A percentile compares a stretch with the other conserved stretches of the same genome.
Evolutionary conservation across 2,113 vertebrate species (phyloP).

Genomic region (Garra rufa): DNA sequence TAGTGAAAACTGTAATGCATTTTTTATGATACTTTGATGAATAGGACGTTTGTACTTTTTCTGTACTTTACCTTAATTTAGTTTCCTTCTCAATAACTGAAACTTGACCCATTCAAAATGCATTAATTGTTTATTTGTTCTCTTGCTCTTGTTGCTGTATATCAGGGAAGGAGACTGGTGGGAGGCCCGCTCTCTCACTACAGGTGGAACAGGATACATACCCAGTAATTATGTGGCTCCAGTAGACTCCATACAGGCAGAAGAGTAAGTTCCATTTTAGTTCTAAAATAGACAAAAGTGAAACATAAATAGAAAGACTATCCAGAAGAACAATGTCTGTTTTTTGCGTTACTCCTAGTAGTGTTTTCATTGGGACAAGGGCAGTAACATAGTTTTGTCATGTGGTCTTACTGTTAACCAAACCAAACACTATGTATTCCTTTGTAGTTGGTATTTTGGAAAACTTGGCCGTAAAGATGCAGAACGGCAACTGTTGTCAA

Average conservation of each 20-base stretch:
- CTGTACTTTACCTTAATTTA: no score
- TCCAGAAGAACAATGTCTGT: not conserved
- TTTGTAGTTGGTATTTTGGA: conserved; percentile 95
- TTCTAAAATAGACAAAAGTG: not conserved
- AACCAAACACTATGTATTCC: conserved; percentile 5
- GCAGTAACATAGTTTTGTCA: conserved; percentile 4
- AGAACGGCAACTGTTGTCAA: conserved; percentile 94
- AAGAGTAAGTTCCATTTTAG: conserved; percentile 86
- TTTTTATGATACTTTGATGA: not conserved
- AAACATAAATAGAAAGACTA: conserved; percentile 12
- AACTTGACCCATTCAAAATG: conserved; percentile 3
- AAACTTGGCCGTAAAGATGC: conserved; percentile 99
- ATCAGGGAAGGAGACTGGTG: conserved; percentile 98
- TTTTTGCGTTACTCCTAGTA: not conserved
- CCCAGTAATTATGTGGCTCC: conserved; percentile 99
- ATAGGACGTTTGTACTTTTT: no score
- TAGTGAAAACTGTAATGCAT: not conserved
- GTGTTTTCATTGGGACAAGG: conserved; percentile 8
- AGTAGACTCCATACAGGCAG: conserved; percentile 98
- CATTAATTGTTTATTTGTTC: conserved; percentile 19
- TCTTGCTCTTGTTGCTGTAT: conserved; percentile 42
- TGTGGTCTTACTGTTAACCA: not conserved
- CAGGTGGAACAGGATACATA: conserved; percentile 97
- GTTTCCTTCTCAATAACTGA: conserved; percentile 14
- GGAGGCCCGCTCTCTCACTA: conserved; percentile 96